Base-by-base conservation (phyloP, 2,888 invertebrate species). In the Allophyes oxyacanthae region DNA sequence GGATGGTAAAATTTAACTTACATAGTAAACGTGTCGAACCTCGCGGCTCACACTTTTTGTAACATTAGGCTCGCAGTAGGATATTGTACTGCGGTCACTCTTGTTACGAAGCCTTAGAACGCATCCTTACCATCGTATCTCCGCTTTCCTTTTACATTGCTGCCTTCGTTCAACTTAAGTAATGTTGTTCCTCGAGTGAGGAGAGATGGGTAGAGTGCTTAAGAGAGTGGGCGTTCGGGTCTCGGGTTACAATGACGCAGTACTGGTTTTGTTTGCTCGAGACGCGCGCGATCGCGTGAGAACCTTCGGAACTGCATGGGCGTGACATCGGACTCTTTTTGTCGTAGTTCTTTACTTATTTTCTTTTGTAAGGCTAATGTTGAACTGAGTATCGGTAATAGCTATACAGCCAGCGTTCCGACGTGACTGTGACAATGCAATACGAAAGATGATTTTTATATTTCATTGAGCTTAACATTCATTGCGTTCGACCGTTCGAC, bases 251-350 rank as follows among this genome's bases (percentile, higher is more conserved):
- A 79, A 77, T 79, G 78, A 78, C 84, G 73, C 65, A 72, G 88
- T 88, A 85, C 78, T 81, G 80, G 84, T 79, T 84, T 79, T 92
- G 88, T 92, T 93, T 93, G 90, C 84, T 90, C 83, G 88, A 81
- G 85, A 81, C 82, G 80, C 79, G 66, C 75, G 79, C 80, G 82
- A 84, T 85, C 86, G 87, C 93, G 93, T 93, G 93, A 92, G 93
- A 94, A 93, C 88, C 89, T 85, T 85, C 80, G 79, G 88, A 86
- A 89, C 88, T 90, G 91, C 92, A 92, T 91, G 88, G 91, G 92
- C 92, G 93, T 94, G 93, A 92, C 93, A 92, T 91, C 83, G 88
- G 83, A 83, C 81, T 82, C 84, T 89, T 90, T 91, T 89, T 89
- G 81, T 90, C 75, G 82, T 77, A 59, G 71, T 81, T 82, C 83